Evolutionary conservation across 1,140 invertebrate species (phyloP).

Genomic region (Pseudomyrmex gracilis): DNA sequence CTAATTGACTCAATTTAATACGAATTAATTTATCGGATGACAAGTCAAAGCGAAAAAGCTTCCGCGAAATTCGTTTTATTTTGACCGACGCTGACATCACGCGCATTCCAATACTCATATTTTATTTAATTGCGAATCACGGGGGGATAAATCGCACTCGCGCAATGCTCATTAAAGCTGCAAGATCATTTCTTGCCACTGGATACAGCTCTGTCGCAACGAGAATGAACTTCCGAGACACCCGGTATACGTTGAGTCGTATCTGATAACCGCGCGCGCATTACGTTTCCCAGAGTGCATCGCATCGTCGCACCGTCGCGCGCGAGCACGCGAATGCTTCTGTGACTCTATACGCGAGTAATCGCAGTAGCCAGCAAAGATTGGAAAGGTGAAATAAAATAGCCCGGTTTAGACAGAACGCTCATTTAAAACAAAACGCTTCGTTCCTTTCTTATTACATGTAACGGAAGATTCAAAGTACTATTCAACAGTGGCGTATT

Average conservation of each 20-base stretch:
- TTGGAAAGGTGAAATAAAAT: conserved; percentile 5
- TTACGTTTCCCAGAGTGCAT: conserved; percentile 31
- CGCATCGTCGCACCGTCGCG: too few species aligned
- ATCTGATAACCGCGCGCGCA: conserved; percentile 43
- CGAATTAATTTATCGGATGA: conserved; percentile 33
- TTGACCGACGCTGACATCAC: neutral
- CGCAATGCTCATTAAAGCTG: conserved; percentile 39
- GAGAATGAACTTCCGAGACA: conserved; percentile 36
- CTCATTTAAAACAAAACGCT: neutral
- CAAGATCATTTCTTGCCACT: neutral
- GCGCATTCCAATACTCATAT: conserved; percentile 29
- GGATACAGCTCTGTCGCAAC: neutral
- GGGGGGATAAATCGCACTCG: conserved; percentile 21
- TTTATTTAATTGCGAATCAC: conserved; percentile 47
- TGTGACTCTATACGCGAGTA: neutral
- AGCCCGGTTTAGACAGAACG: conserved; percentile 3
- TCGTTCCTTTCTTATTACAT: too few species aligned
- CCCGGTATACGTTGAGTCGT: conserved; percentile 22
- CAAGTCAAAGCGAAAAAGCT: conserved; percentile 8
- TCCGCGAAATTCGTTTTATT: conserved; percentile 18
- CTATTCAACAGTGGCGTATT: too few species aligned
- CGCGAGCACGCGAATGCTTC: conserved; percentile 3
- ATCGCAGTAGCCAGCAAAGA: conserved; percentile 1
- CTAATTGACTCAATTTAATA: conserved; percentile 11
- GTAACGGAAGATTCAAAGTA: too few species aligned